Base-by-base conservation (phyloP, 2,888 invertebrate genomes). In the Lasioglossum calceatum region DNA sequence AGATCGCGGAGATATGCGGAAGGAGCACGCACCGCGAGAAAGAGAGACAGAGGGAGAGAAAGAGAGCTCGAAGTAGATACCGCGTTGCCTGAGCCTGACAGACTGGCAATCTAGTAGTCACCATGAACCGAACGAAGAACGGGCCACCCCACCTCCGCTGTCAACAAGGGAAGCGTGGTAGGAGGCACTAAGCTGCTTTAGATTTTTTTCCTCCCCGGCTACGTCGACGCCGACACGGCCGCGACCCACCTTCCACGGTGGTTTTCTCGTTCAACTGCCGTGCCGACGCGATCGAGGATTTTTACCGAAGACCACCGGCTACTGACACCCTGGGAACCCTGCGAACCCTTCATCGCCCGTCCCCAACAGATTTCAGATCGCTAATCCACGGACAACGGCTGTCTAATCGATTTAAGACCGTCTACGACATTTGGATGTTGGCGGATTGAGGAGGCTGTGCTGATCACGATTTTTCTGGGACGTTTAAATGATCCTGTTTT, bases 131-230 rank as follows among this genome's bases (percentile, higher is more conserved):
- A 92, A 92, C 92, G 89, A 92, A 91, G 92, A 92, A 91, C 79
- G 82, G 82, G 44, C 83, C 86, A 91, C 92, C 92, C 93, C 92
- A 92, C 93, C 92, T 91, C 87, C 84, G 82, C 91, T 93, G 91
- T 91, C 89, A 92, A 90, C 87, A 91, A 90, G 89, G 88, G 86
- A 91, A 92, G 93, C 92, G 93, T 93, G 93, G 93, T 93, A 93
- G 93, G 92, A 93, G 93, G 92, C 91, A 91, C 91, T 92, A 92
- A 92, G 92, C 93, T 89, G 93, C 93, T 93, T 91, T 89, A 84
- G 80, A 91, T 91, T 85, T 90, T 88, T 87, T 75, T 61, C 61
- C 79, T 75, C 82, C 79, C 77, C 71, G 23, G 12, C 82, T 79
- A 77, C 54, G 58, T 81, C 76, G 79, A 81, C 74, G 77, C 77